Percentiles rank a stretch among this genome's conserved stretches.
Evolutionary conservation across 1,140 invertebrate genomes (phyloP).

Genomic region (Spodoptera frugiperda): DNA sequence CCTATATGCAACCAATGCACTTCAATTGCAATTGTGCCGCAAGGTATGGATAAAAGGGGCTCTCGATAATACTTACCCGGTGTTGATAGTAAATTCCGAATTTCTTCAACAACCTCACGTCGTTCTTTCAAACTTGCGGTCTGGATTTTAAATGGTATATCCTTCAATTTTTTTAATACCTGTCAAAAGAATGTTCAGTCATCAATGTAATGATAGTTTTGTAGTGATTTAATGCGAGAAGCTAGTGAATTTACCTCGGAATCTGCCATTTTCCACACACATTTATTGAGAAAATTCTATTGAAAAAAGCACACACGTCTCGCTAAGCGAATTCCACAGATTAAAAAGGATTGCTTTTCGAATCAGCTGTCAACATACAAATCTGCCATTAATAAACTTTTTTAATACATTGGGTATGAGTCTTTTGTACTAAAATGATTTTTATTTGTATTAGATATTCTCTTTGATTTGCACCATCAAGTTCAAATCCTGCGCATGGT

Average conservation of each 20-base stretch:
- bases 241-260: slow-evolving; percentile 71
- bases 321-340: slow-evolving; percentile 48
- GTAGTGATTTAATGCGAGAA: slow-evolving; percentile 14
- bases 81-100: slow-evolving; percentile 90
- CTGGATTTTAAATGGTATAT: slow-evolving; percentile 92
- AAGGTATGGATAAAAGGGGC: slow-evolving; percentile 7
- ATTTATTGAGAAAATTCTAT: slow-evolving; percentile 62
- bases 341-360: slow-evolving; percentile 48
- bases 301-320: slow-evolving; percentile 59
- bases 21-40: neutral
- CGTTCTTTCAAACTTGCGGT: slow-evolving; percentile 92
- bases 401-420: too few relatives aligned
- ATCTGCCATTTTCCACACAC: slow-evolving; percentile 81
- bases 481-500: too few relatives aligned
- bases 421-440: too few relatives aligned
- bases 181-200: slow-evolving; percentile 81
- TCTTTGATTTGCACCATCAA: too few relatives aligned
- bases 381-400: slow-evolving; percentile 38
- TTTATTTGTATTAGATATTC: too few relatives aligned
- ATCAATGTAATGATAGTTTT: slow-evolving; percentile 43
- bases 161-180: slow-evolving; percentile 91
- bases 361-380: slow-evolving; percentile 58
- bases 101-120: slow-evolving; percentile 89
- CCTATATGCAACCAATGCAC: neutral
- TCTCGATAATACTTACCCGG: slow-evolving; percentile 87